A percentile compares a stretch with the other conserved stretches of the same genome.
phyloP scores from a whole-genome alignment of 2,888 invertebrate species.

The Leptothorax acervorum region DNA sequence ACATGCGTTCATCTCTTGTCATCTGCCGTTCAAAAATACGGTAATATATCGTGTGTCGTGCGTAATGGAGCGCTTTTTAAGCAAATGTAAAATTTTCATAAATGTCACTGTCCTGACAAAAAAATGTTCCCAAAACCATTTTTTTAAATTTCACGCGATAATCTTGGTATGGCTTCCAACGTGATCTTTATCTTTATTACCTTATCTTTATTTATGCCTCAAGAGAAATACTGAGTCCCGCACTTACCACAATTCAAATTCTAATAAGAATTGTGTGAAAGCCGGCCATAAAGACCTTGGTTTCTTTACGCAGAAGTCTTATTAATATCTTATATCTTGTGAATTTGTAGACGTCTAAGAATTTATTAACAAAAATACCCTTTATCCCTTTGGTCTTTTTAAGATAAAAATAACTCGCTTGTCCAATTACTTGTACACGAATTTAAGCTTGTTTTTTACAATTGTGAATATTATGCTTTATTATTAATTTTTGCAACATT shows the following conservation, averaged over 20 bases:
- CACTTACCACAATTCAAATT: conserved; percentile 62
- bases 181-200: conserved; percentile 73
- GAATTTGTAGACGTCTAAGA: neutral
- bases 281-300: conserved; percentile 32
- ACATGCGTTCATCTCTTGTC: neutral
- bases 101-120: conserved; percentile 33
- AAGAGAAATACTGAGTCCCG: conserved; percentile 60
- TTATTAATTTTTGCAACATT: neutral
- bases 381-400: neutral
- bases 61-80: neutral
- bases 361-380: neutral
- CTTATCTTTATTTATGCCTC: conserved; percentile 69
- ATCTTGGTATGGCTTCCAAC: conserved; percentile 36
- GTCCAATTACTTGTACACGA: neutral
- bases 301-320: conserved; percentile 31
- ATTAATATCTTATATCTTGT: conserved; percentile 7
- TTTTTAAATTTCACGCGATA: conserved; percentile 49
- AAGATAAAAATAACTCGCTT: neutral
- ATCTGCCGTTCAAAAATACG: neutral
- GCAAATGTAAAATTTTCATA: conserved; percentile 48
- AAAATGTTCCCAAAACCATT: conserved; percentile 57
- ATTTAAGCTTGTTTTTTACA: neutral
- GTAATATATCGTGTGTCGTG: neutral
- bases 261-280: conserved; percentile 40
- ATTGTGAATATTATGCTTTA: neutral